Conservation (phyloP, 2,888 invertebrate genomes). For the Drosophila maculinotata region DNA sequence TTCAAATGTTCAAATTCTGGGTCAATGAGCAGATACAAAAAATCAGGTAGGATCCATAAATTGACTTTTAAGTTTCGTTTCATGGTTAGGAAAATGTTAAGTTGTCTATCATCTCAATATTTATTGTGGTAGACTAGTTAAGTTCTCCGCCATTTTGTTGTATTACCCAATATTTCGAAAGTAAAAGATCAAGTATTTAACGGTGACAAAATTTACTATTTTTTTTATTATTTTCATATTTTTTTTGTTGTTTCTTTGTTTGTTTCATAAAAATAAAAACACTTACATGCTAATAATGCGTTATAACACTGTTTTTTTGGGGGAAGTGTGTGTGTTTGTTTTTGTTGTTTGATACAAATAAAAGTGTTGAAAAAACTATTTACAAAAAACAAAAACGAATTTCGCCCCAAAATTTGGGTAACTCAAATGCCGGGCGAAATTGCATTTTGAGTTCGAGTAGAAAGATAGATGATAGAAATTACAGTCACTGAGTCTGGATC, state of each 20-base stretch:
- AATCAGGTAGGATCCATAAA: neutral
- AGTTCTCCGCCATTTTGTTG: neutral
- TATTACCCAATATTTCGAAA: neutral
- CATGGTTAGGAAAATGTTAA: too few relatives aligned
- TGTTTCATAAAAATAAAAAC: conserved; percentile 84
- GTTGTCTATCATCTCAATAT: too few relatives aligned
- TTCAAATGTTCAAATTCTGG: neutral
- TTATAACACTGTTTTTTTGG: conserved; percentile 75
- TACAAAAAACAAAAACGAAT: conserved; percentile 74
- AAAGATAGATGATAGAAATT: conserved; percentile 45
- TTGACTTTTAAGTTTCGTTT: too few relatives aligned
- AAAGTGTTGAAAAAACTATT: conserved; percentile 75
- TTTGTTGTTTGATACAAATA: conserved; percentile 38
- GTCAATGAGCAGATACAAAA: neutral
- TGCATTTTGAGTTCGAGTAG: conserved; percentile 45
- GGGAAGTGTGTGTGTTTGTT: conserved; percentile 38
- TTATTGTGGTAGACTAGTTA: too few relatives aligned
- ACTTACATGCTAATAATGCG: conserved; percentile 83
- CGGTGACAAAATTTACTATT: conserved; percentile 85
- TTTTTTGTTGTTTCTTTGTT: conserved; percentile 85
- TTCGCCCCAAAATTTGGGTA: conserved; percentile 50
- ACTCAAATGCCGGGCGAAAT: conserved; percentile 41
- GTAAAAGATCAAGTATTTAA: conserved; percentile 65
- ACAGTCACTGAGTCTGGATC: conserved; percentile 65
- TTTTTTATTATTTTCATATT: conserved; percentile 85